These are phyloP conservation scores for Bucco capensis DNA, from an alignment of 2,113 vertebrate species.

Conservation along the genomic window DNA sequence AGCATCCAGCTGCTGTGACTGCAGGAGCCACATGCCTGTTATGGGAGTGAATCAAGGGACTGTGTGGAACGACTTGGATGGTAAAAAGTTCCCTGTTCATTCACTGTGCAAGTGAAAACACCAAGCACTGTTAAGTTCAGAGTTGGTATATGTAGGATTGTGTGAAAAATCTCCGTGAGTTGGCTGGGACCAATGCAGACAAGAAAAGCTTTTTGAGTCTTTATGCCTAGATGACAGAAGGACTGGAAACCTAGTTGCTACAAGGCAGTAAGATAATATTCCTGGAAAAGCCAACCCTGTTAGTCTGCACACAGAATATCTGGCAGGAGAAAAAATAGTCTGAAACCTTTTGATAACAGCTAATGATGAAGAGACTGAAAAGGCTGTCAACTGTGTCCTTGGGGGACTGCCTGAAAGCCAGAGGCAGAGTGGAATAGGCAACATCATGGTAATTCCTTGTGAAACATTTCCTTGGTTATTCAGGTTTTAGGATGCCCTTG, in stretches of 20 bases:
- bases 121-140: neutral
- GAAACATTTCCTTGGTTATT: neutral
- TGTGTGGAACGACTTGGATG: neutral
- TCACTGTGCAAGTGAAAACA: neutral
- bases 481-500: neutral
- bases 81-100: neutral
- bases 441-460: neutral
- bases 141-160: neutral
- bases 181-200: neutral
- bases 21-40: neutral
- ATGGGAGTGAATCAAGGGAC: neutral
- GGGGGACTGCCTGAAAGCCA: neutral
- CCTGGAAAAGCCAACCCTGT: neutral
- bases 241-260: conserved; percentile 1
- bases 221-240: neutral
- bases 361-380: neutral
- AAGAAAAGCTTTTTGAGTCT: neutral
- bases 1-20: neutral
- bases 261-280: neutral
- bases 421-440: neutral
- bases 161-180: neutral
- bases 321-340: neutral
- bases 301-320: neutral
- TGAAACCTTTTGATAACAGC: neutral
- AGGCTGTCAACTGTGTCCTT: neutral